These are phyloP conservation scores for Thrips palmi DNA, from an alignment of 1,140 invertebrate genomes.

Conservation along the genomic window DNA sequence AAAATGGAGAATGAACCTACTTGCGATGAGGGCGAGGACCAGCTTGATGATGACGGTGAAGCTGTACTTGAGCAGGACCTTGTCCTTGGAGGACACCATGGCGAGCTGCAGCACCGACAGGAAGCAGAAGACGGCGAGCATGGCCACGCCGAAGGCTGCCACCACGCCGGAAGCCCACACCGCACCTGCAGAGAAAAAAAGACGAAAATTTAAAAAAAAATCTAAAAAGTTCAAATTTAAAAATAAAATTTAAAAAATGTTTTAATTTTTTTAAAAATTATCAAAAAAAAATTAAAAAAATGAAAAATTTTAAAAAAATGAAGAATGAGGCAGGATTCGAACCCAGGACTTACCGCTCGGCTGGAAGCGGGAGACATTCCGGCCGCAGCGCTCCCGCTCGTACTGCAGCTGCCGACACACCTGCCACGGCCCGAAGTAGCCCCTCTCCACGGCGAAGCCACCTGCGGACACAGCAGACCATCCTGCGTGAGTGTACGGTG, in stretches of 20 bases:
- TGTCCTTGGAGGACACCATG: slow-evolving; percentile 65
- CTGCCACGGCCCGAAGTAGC: slow-evolving; percentile 72
- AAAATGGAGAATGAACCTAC: slow-evolving; percentile 35
- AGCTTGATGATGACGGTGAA: slow-evolving; percentile 55
- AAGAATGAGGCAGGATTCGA: neutral
- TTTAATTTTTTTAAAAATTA: neutral
- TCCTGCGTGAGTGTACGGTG: too few species aligned
- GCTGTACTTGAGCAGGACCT: slow-evolving; percentile 54
- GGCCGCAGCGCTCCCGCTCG: slow-evolving; percentile 60
- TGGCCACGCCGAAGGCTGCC: slow-evolving; percentile 42
- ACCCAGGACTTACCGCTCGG: slow-evolving; percentile 44
- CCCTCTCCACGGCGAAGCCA: slow-evolving; percentile 40
- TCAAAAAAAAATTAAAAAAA: neutral
- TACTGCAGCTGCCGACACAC: slow-evolving; percentile 62
- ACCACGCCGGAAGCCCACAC: slow-evolving; percentile 60
- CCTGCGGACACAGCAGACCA: too few species aligned
- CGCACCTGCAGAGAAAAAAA: slow-evolving; percentile 36
- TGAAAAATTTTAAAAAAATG: neutral
- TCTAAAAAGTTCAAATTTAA: neutral
- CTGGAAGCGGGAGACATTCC: slow-evolving; percentile 53
- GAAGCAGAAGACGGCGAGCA: slow-evolving; percentile 53
- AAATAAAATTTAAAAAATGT: neutral
- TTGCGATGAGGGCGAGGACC: slow-evolving; percentile 48
- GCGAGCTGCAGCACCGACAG: slow-evolving; percentile 60
- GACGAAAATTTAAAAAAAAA: neutral